phyloP scores from a whole-genome alignment of 2,888 invertebrate species.

The Lathronympha strigana region DNA sequence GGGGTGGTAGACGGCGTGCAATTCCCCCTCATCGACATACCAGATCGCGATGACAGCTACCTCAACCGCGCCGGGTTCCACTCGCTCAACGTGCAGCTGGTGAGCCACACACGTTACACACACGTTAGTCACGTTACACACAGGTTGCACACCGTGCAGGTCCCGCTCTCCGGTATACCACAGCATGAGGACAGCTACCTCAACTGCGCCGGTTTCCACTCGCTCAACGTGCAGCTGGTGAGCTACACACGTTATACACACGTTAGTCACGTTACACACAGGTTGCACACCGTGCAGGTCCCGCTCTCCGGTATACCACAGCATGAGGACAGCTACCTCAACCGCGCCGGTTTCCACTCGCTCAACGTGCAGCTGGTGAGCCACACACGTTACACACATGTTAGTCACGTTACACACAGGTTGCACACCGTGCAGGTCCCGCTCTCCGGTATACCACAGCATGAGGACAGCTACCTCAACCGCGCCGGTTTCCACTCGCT shows the following conservation, averaged over 20 bases:
- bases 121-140: no score
- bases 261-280: neutral
- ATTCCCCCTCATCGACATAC: neutral
- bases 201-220: neutral
- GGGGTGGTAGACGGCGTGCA: neutral
- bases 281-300: neutral
- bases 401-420: neutral
- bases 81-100: conserved; percentile 3
- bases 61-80: neutral
- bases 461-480: neutral
- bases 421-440: neutral
- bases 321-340: neutral
- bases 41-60: neutral
- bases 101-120: no score
- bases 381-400: no score
- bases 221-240: conserved; percentile 2
- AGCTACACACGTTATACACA: no score
- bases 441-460: neutral
- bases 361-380: conserved; percentile 5
- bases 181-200: neutral
- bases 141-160: neutral
- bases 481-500: neutral
- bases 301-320: neutral
- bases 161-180: neutral
- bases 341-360: neutral